phyloP scores from a whole-genome alignment of 2,888 invertebrate genomes.

The Acleris cristana region DNA sequence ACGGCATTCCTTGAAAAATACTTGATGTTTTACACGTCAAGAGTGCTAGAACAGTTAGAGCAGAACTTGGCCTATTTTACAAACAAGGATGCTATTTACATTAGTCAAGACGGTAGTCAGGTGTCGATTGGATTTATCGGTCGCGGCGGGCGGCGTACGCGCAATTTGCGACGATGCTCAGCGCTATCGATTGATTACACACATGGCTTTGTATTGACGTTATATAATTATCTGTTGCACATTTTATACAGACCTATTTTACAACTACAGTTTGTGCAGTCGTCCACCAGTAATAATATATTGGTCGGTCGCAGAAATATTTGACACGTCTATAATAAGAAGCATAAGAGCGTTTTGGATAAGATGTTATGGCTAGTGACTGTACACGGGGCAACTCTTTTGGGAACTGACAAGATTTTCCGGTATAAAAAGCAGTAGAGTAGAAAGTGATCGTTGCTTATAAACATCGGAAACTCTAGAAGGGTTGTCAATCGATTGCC shows the following conservation, averaged over 20 bases:
- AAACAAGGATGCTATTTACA: conserved; percentile 15
- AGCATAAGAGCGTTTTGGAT: too few relatives aligned
- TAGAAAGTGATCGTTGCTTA: too few relatives aligned
- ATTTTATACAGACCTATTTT: neutral
- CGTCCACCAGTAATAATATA: too few relatives aligned
- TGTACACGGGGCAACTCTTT: too few relatives aligned
- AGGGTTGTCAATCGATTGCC: too few relatives aligned
- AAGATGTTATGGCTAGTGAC: too few relatives aligned
- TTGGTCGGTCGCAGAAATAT: too few relatives aligned
- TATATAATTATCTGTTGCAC: conserved; percentile 38
- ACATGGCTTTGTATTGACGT: conserved; percentile 47
- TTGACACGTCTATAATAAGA: too few relatives aligned
- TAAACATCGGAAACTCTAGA: too few relatives aligned
- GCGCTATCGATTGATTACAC: conserved; percentile 45
- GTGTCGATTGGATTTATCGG: conserved; percentile 42
- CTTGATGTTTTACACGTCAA: neutral
- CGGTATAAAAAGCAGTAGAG: too few relatives aligned
- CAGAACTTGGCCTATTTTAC: conserved; percentile 3
- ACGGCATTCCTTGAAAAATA: conserved; percentile 9
- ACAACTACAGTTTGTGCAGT: too few relatives aligned
- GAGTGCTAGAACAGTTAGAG: conserved; percentile 1
- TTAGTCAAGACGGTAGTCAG: conserved; percentile 1
- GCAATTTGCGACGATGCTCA: conserved; percentile 45
- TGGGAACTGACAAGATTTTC: too few relatives aligned
- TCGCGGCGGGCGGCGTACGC: conserved; percentile 42